Percentiles rank a stretch among this genome's conserved stretches.
phyloP scores from a whole-genome alignment of 1,140 invertebrate genomes.

The Leptinotarsa lineolata region DNA sequence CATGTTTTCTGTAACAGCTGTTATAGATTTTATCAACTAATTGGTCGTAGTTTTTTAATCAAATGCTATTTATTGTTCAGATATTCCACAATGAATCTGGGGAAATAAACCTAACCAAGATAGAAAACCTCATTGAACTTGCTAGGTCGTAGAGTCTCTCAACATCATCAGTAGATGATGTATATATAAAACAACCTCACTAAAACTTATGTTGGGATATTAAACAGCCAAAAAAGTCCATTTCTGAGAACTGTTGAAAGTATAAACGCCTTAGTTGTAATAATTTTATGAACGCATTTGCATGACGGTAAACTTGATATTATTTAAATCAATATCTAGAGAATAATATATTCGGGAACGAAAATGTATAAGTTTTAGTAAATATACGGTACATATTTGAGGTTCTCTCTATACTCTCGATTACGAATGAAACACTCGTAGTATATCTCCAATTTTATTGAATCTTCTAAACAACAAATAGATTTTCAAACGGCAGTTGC shows the following conservation, averaged over 20 bases:
- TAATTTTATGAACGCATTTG: not conserved
- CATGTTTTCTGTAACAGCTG: no score
- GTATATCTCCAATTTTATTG: not conserved
- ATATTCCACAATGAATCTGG: constrained; percentile 95
- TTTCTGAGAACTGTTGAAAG: constrained; percentile 51
- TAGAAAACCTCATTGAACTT: constrained; percentile 87
- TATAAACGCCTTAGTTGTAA: constrained; percentile 24
- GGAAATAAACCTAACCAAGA: constrained; percentile 95
- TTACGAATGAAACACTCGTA: not conserved
- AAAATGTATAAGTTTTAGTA: not conserved
- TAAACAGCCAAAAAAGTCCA: no score
- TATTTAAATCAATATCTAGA: not conserved
- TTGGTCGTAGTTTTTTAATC: not conserved
- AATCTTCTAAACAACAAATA: no score
- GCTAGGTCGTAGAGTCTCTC: no score
- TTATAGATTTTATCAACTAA: no score
- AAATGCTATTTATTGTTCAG: constrained; percentile 66
- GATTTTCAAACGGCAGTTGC: constrained; percentile 60
- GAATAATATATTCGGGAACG: constrained; percentile 1
- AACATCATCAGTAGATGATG: no score
- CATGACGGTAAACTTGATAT: not conserved
- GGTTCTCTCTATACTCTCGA: not conserved
- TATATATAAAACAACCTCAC: no score
- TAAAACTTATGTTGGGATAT: constrained; percentile 92
- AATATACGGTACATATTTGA: constrained; percentile 10